These are phyloP conservation scores for Nomada fabriciana DNA, from an alignment of 2,888 invertebrate genomes.

Conservation along the genomic window DNA sequence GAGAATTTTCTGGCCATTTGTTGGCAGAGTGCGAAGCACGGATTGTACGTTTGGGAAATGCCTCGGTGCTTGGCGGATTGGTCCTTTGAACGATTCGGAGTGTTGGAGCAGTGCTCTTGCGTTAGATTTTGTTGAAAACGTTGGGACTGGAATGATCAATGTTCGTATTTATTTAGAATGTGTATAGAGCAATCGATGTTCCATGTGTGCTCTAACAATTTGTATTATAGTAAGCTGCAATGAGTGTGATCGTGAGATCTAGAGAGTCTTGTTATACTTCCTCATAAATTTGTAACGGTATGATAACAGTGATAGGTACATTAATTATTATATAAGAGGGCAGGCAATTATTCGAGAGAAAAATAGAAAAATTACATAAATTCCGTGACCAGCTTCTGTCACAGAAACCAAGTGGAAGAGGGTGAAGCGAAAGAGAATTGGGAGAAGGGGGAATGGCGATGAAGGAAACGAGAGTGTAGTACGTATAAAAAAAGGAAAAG, in stretches of 20 bases:
- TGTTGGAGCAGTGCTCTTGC: background rate
- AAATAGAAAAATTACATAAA: conserved; percentile 1
- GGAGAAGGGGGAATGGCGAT: conserved; percentile 1
- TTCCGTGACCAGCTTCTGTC: background rate
- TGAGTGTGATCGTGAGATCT: too few species aligned
- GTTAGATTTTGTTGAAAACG: background rate
- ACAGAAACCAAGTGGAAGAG: conserved; percentile 4
- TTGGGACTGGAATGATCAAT: too few species aligned
- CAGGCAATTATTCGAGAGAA: background rate
- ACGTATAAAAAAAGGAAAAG: conserved; percentile 2
- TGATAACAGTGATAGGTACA: background rate
- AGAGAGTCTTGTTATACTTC: too few species aligned
- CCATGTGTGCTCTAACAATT: too few species aligned
- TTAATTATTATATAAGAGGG: background rate
- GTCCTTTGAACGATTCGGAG: background rate
- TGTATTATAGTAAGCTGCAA: too few species aligned
- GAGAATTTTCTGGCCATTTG: conserved; percentile 12
- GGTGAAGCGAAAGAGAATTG: background rate
- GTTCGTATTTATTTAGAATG: too few species aligned
- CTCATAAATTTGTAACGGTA: background rate
- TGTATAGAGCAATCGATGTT: too few species aligned
- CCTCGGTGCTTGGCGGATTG: background rate
- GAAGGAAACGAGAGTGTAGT: conserved; percentile 22
- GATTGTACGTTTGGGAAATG: background rate
- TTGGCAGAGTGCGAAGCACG: background rate